phyloP scores from a whole-genome alignment of 2,113 vertebrate species.

The Rattus norvegicus region DNA sequence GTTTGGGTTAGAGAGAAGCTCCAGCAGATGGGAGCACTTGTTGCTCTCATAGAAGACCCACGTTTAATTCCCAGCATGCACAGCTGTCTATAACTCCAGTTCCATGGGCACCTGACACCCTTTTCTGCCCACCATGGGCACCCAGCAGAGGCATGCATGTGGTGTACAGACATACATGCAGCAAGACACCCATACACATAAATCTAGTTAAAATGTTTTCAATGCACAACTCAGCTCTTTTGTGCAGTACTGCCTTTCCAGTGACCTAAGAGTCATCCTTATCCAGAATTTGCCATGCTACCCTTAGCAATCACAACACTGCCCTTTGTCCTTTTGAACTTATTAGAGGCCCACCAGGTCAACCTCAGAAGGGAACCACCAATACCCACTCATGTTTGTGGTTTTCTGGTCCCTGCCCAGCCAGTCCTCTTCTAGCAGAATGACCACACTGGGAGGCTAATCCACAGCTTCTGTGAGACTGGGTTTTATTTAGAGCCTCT shows the following conservation, averaged over 20 bases:
- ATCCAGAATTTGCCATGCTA: not conserved
- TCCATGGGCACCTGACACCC: not conserved
- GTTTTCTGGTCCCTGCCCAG: not conserved
- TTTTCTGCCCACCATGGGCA: no score
- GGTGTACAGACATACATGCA: no score
- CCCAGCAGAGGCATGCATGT: not conserved
- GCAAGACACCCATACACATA: not conserved
- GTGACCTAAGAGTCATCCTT: not conserved
- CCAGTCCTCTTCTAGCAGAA: not conserved
- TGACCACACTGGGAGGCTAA: not conserved
- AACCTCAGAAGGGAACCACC: not conserved
- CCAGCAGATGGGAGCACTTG: not conserved
- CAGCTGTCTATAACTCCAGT: not conserved
- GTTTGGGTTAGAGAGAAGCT: not conserved
- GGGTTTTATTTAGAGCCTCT: not conserved
- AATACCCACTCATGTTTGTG: not conserved
- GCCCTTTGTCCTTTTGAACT: constrained; percentile 7
- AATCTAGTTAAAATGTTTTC: not conserved
- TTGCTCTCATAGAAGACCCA: not conserved
- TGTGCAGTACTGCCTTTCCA: not conserved
- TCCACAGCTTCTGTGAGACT: not conserved
- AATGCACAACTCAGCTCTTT: not conserved
- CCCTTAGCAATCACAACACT: not conserved
- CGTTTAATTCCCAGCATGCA: not conserved
- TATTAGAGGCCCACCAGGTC: not conserved